These are phyloP conservation scores for Lamellibrachia columna DNA, from an alignment of 2,888 invertebrate species.

Conservation along the genomic window DNA sequence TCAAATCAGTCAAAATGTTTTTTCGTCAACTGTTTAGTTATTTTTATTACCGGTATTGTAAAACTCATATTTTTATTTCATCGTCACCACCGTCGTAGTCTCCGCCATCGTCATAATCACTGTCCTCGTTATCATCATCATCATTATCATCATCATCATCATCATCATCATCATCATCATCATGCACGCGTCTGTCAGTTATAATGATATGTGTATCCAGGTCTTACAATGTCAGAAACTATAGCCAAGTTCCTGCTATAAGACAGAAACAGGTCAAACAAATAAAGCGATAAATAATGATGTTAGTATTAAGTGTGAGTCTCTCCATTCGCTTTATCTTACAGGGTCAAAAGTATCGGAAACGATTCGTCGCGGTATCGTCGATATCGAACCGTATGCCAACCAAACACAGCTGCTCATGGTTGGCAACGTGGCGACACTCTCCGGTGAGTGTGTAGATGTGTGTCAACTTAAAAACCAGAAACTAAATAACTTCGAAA, in stretches of 20 bases:
- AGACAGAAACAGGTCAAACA: too few relatives aligned
- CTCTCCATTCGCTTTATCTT: not conserved
- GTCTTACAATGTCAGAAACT: not conserved
- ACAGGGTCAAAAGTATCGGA: conserved; percentile 81
- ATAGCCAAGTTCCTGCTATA: too few relatives aligned
- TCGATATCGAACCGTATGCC: conserved; percentile 85
- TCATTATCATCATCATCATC: not conserved
- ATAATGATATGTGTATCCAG: not conserved
- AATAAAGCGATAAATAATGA: not conserved
- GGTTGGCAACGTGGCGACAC: conserved; percentile 89
- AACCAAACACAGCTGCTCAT: conserved; percentile 82
- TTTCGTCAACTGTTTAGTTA: not conserved
- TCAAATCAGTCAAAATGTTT: not conserved
- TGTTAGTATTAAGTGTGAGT: not conserved
- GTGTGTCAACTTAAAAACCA: not conserved
- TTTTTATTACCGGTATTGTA: not conserved
- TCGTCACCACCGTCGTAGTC: too few relatives aligned
- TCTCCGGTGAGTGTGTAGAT: conserved; percentile 67
- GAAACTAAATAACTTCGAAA: too few relatives aligned
- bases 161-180: not conserved
- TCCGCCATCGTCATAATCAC: not conserved
- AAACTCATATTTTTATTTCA: not conserved
- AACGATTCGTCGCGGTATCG: conserved; percentile 97
- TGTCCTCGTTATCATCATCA: not conserved
- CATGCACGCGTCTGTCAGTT: not conserved